Percentiles rank a stretch among this genome's conserved stretches.
phyloP scores from a whole-genome alignment of 1,140 invertebrate genomes.

The Oncopeltus fasciatus region DNA sequence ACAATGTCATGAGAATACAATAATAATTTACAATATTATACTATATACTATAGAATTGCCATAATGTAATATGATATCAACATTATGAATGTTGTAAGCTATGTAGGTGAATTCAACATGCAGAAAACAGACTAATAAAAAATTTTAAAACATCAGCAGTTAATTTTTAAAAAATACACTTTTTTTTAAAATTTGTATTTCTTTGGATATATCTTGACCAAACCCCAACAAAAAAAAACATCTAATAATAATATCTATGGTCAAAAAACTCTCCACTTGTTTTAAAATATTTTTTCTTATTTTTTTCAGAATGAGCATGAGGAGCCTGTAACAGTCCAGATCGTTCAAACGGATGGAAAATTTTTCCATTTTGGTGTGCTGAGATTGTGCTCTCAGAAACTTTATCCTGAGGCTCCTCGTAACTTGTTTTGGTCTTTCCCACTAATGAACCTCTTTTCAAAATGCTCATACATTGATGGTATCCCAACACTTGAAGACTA shows the following conservation, averaged over 20 bases:
- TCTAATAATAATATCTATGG: background rate
- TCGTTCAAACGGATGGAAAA: constrained; percentile 58
- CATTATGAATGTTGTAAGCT: no score
- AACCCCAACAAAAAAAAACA: background rate
- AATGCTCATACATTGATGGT: constrained; percentile 44
- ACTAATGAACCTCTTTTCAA: constrained; percentile 47
- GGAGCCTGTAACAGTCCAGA: constrained; percentile 60
- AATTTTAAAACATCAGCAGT: background rate
- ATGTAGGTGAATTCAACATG: no score
- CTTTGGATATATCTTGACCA: background rate
- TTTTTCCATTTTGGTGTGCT: constrained; percentile 64
- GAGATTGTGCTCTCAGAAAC: constrained; percentile 70
- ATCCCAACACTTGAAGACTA: constrained; percentile 53
- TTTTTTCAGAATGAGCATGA: background rate
- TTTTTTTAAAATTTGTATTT: background rate
- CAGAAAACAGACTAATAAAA: no score
- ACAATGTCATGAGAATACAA: no score
- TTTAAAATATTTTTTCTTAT: background rate
- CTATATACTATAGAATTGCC: no score
- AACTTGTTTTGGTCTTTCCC: constrained; percentile 66
- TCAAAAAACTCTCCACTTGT: background rate
- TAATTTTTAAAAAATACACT: background rate
- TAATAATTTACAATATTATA: no score
- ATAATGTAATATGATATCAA: no score
- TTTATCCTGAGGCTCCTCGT: constrained; percentile 32